Conservation (phyloP, 2,888 invertebrate genomes). For the Tiphia femorata region DNA sequence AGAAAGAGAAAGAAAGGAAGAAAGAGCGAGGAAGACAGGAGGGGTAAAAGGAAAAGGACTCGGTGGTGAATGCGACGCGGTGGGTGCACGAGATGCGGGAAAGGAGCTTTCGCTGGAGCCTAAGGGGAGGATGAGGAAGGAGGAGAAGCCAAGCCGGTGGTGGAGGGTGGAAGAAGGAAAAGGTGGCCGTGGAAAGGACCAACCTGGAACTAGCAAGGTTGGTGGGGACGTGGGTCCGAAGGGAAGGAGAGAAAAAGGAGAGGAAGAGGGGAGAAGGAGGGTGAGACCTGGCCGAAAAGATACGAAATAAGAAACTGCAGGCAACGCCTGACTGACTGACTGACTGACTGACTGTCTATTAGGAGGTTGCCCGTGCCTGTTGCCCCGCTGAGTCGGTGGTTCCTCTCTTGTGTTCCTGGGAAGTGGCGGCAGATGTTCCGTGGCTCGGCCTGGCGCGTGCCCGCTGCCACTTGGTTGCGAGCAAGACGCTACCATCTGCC, state of each 20-base stretch:
- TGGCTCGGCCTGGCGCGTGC: slow-evolving; percentile 65
- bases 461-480: slow-evolving; percentile 69
- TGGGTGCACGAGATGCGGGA: too few species aligned
- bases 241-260: not conserved
- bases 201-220: too few species aligned
- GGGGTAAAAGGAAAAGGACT: too few species aligned
- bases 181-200: too few species aligned
- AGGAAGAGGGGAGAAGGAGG: not conserved
- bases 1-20: too few species aligned
- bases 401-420: slow-evolving; percentile 50
- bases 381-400: slow-evolving; percentile 48
- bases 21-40: too few species aligned
- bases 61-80: too few species aligned
- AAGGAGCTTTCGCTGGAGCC: too few species aligned
- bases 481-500: slow-evolving; percentile 60
- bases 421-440: slow-evolving; percentile 66
- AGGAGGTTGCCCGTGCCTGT: slow-evolving; percentile 39
- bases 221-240: too few species aligned
- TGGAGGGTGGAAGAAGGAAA: too few species aligned
- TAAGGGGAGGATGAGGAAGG: too few species aligned
- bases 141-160: too few species aligned
- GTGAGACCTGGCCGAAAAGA: slow-evolving; percentile 38
- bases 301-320: slow-evolving; percentile 54
- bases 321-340: slow-evolving; percentile 23
- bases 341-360: slow-evolving; percentile 36